phyloP scores from a whole-genome alignment of 2,888 invertebrate species.

The Euclidia mi region DNA sequence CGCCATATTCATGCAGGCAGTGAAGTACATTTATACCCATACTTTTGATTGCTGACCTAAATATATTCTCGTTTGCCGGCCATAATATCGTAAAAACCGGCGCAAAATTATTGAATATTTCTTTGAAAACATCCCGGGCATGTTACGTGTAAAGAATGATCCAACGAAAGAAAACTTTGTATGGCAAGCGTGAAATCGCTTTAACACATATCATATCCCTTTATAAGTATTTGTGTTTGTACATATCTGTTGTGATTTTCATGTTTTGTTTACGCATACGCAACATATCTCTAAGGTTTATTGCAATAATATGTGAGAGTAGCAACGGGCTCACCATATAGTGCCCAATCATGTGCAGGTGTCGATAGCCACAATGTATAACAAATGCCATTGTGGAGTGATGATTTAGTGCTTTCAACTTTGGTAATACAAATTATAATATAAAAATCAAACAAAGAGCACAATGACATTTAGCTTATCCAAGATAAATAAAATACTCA shows the following conservation, averaged over 20 bases:
- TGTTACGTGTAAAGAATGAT: slow-evolving; percentile 14
- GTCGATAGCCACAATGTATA: no score
- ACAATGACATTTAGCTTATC: no score
- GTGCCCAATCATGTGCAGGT: no score
- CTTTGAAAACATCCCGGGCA: slow-evolving; percentile 13
- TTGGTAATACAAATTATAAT: no score
- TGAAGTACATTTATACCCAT: slow-evolving; percentile 18
- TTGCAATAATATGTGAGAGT: no score
- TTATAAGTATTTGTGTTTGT: slow-evolving; percentile 30
- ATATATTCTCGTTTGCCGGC: slow-evolving; percentile 12
- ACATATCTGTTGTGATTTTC: slow-evolving; percentile 25
- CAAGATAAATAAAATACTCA: no score
- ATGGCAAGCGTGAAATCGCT: slow-evolving; percentile 16
- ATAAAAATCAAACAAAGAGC: no score
- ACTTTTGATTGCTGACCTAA: slow-evolving; percentile 30
- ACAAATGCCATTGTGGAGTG: no score
- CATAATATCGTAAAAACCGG: slow-evolving; percentile 29
- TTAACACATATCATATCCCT: slow-evolving; percentile 3
- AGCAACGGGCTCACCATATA: no score
- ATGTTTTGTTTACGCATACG: background rate
- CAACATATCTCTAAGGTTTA: no score
- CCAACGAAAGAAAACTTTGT: slow-evolving; percentile 9
- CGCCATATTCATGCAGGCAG: slow-evolving; percentile 12
- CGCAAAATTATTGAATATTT: slow-evolving; percentile 29
- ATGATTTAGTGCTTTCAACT: no score